Base-by-base conservation (phyloP, 2,888 invertebrate species). In the Lycaena phlaeas region DNA sequence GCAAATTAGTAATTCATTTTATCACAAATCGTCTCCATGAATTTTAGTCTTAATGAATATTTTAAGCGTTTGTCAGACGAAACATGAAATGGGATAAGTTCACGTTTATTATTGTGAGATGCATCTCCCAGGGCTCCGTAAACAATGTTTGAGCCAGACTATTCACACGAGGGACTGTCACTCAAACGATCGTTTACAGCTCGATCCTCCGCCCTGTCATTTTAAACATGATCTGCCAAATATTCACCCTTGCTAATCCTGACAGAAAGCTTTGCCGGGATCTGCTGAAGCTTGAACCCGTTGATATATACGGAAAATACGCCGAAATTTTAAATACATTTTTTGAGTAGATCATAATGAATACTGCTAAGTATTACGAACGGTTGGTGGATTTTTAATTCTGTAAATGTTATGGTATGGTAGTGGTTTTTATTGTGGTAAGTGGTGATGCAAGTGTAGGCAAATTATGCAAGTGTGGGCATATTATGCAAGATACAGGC, bases 131-230 rank as follows among this genome's bases (percentile, higher is more conserved):
- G 18, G 34, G 34, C 34, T 22, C 9, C 57, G 58, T 61, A 69
- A 71, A 67, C 67, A 68, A 66, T 63, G 68, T 61, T 61, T 64
- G 64, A 61, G 18, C 36, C 42, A 39, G 37, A 42, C 40, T 34
- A 44, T 64, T 62, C 64, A 61, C 70, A 67, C 68, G 61, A 68
- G 77, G 77, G 76, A 72, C 71, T 76, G 77, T 77, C 77, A 78
- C 67, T 78, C 77, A 76, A 68, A 64, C 67, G 59, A 59, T 68
- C 67, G 69, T 62, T 65, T 61, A 69, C 69, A 75, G 69, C 42
- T 70, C 69, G 68, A 69, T 69, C 70, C 68, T 66, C 73, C 68
- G 68, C 65, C 58, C 64, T 52, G 55, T 47, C 75, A 69, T 71
- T 56, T 66, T 57, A 60, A 49, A 44, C 40, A 40, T 57, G 76